Evolutionary conservation across 2,888 invertebrate genomes (phyloP), one percentile per base, ranked within the genome.

Genomic region (Frankliniella intonsa): DNA sequence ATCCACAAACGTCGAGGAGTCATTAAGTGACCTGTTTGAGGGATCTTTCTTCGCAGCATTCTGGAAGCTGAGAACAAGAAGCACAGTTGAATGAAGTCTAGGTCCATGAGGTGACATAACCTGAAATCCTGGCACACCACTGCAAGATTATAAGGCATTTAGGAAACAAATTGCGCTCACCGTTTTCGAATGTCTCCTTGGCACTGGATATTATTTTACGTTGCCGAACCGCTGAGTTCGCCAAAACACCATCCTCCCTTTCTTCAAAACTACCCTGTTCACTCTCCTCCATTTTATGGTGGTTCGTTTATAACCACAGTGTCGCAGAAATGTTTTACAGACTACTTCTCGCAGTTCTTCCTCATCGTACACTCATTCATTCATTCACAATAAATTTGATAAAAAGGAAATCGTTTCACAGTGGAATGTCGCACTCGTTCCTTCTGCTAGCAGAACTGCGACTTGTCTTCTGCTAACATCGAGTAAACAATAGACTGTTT

Each of bases 21-120:
- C 91, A 96, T 93, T 87, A 96, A 90, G 87, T 95, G 95, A 82
- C 95, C 95, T 22, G 95, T 95, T 90, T 95, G 95, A 81, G 96
- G 95, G 84, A 96, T 93, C 87, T 95, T 94, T 84, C 94, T 91
- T 84, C 95, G 92, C 82, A 96, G 89, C 87, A 96, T 92, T 86
- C 95, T 92, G 81, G 95, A 94, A 85, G 95, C 95, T 95, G 87
- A 50, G 89, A 89, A 83, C 84, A 80, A 84, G 83, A 84, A 83
- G 83, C 10, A 38, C 14, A 62, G 49, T 38, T 27, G 69, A 79
- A 79, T 55, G n/a, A 81, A 80, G 65, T n/a, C n/a, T 82, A 55
- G 25, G 17, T 22, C 25, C 1, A n/a, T n/a, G 12, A 19, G n/a
- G 38, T 49, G 17, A 1, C 17, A 11, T 55, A 55, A 55, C 55